Evolutionary conservation across 1,140 invertebrate species (phyloP).

Genomic region (Polypedilum pembai): DNA sequence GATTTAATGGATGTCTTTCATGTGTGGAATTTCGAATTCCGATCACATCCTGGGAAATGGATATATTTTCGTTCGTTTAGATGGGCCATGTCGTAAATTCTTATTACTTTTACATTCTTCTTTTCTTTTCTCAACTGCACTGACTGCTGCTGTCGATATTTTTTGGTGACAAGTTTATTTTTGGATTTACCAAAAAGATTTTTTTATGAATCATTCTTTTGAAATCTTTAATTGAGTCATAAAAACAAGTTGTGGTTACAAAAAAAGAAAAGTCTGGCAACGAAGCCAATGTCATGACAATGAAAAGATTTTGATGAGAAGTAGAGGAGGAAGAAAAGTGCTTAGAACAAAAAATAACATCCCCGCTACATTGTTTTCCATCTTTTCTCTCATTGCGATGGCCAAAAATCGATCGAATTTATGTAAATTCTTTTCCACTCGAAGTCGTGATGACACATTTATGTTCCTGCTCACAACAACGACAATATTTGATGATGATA

Average conservation of each 20-base stretch:
- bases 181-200: neutral
- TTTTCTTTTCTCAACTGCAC: neutral
- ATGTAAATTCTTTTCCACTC: neutral
- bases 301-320: neutral
- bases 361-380: neutral
- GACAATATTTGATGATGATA: neutral
- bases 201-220: neutral
- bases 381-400: neutral
- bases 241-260: neutral
- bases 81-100: slow-evolving; percentile 5
- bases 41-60: neutral
- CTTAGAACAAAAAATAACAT: neutral
- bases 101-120: neutral
- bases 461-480: neutral
- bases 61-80: neutral
- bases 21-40: neutral
- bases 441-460: neutral
- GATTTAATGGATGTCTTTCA: slow-evolving; percentile 7
- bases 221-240: neutral
- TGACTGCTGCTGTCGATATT: neutral
- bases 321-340: neutral
- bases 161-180: neutral
- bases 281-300: neutral
- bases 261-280: neutral
- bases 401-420: slow-evolving; percentile 10